Percentiles rank a stretch among this genome's conserved stretches.
These are phyloP conservation scores for Aphelenchoides avenae DNA, from an alignment of 1,140 invertebrate genomes.

Conservation along the genomic window DNA sequence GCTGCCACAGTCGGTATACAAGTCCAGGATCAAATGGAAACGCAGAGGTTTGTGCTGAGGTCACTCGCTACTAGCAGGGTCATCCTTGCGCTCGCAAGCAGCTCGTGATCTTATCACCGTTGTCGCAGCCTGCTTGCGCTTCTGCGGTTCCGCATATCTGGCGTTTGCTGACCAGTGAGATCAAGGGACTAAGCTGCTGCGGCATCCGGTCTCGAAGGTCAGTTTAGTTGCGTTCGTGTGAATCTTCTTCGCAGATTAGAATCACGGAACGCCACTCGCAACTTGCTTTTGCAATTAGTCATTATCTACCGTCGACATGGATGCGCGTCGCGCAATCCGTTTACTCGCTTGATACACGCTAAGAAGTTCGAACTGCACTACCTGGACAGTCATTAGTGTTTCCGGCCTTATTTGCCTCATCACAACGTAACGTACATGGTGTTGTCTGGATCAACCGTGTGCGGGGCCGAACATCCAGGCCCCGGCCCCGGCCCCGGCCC, in stretches of 20 bases:
- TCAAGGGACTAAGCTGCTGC: constrained; percentile 24
- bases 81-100: constrained; percentile 70
- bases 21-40: constrained; percentile 88
- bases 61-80: constrained; percentile 86
- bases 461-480: too few species aligned
- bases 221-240: too few species aligned
- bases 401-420: constrained; percentile 82
- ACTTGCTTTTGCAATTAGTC: too few species aligned
- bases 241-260: too few species aligned
- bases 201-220: too few species aligned
- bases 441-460: constrained; percentile 60
- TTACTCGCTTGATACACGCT: too few species aligned
- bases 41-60: constrained; percentile 91
- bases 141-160: constrained; percentile 5
- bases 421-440: constrained; percentile 75
- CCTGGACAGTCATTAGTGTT: too few species aligned
- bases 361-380: too few species aligned
- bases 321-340: too few species aligned
- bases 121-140: not conserved
- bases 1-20: constrained; percentile 79
- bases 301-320: too few species aligned
- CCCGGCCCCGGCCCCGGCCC: too few species aligned
- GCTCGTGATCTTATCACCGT: constrained; percentile 1
- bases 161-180: constrained; percentile 9
- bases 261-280: too few species aligned